Evolutionary conservation across 1,140 invertebrate genomes (phyloP).

Genomic region (Anastatus disparis): DNA sequence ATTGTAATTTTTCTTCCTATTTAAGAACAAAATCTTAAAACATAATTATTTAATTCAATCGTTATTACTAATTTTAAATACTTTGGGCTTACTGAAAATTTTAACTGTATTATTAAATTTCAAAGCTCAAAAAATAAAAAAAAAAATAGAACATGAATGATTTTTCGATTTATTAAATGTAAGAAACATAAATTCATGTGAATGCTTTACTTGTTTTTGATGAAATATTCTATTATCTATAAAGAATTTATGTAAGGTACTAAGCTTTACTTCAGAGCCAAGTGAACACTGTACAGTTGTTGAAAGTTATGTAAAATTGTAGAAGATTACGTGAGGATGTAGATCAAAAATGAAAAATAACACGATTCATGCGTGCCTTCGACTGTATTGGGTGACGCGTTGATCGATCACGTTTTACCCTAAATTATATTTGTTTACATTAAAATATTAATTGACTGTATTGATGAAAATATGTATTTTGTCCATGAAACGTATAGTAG

Average conservation of each 20-base stretch:
- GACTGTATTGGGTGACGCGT: conserved; percentile 31
- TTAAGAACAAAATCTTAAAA: too few relatives aligned
- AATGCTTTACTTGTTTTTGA: conserved; percentile 16
- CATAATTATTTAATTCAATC: too few relatives aligned
- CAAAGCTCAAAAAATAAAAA: too few relatives aligned
- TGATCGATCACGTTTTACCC: conserved; percentile 38
- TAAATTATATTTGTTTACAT: conserved; percentile 28
- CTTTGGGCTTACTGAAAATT: too few relatives aligned
- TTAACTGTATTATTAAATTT: too few relatives aligned
- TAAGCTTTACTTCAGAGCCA: neutral
- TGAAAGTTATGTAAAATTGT: neutral
- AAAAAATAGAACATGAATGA: too few relatives aligned
- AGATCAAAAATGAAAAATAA: conserved; percentile 28
- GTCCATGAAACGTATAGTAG: conserved; percentile 9
- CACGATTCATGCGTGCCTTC: conserved; percentile 40
- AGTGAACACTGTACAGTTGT: conserved; percentile 30
- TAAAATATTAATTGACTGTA: conserved; percentile 14
- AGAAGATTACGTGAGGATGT: neutral
- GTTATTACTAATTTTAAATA: too few relatives aligned
- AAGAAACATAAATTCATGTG: conserved; percentile 12
- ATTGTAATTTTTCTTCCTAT: neutral
- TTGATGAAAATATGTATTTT: conserved; percentile 30
- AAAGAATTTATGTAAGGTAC: conserved; percentile 18
- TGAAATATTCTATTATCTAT: conserved; percentile 29
- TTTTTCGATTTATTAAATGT: neutral